phyloP scores from a whole-genome alignment of 2,797 vertebrate species.

The Sphenodon punctatus region DNA sequence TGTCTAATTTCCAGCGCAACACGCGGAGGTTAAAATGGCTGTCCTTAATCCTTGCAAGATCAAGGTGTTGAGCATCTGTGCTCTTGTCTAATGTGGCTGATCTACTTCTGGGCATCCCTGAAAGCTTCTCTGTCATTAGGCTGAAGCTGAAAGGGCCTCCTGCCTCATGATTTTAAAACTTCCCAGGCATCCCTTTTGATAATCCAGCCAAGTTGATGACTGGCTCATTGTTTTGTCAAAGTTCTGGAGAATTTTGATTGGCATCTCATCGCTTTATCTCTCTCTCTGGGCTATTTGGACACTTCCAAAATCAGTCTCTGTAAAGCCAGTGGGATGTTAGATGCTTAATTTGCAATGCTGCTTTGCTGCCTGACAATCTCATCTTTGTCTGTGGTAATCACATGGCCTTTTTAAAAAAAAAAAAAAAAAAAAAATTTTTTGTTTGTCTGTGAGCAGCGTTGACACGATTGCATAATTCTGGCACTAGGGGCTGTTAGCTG shows the following conservation, averaged over 20 bases:
- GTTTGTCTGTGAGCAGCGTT: not conserved
- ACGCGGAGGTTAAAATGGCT: too few relatives aligned
- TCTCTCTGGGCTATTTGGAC: not conserved
- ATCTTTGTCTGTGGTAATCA: not conserved
- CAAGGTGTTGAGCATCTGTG: not conserved
- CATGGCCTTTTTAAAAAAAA: too few relatives aligned
- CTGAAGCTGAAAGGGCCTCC: not conserved
- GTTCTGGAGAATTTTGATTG: too few relatives aligned
- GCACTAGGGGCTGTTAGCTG: not conserved
- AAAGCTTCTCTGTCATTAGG: not conserved
- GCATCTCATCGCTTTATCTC: too few relatives aligned
- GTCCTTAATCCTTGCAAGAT: not conserved
- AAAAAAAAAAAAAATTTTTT: too few relatives aligned
- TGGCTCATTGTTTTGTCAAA: too few relatives aligned
- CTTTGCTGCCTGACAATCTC: not conserved
- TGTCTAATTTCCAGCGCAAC: not conserved
- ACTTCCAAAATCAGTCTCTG: not conserved
- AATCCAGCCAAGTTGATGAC: too few relatives aligned
- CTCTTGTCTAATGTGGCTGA: not conserved
- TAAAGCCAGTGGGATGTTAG: not conserved
- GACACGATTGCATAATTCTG: not conserved
- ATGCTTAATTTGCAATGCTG: not conserved
- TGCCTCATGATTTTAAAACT: not conserved
- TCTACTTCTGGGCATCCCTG: not conserved
- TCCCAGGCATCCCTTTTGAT: too few relatives aligned